Percentiles rank a stretch among this genome's conserved stretches.
phyloP scores from a whole-genome alignment of 2,888 invertebrate species.

The Spisula subtruncata region DNA sequence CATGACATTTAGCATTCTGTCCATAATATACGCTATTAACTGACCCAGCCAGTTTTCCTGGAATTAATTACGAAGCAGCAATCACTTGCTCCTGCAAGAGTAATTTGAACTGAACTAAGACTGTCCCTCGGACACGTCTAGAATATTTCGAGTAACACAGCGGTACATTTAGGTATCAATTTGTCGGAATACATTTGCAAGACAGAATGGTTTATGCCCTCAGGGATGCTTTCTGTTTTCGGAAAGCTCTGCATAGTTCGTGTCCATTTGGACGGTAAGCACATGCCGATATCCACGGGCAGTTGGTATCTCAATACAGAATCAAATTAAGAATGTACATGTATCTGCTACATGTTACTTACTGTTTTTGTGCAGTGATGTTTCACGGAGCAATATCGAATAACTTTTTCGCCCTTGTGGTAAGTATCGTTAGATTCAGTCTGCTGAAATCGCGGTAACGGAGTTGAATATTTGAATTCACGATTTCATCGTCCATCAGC shows the following conservation, averaged over 20 bases:
- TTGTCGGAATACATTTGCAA: too few species aligned
- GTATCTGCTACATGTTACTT: slow-evolving; percentile 30
- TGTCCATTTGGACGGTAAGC: not conserved
- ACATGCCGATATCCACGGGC: not conserved
- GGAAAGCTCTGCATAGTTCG: too few species aligned
- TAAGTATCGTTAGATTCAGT: too few species aligned
- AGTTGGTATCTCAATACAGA: not conserved
- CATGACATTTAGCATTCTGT: too few species aligned
- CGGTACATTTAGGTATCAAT: not conserved
- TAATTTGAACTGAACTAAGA: too few species aligned
- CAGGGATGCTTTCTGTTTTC: not conserved
- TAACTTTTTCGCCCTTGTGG: slow-evolving; percentile 82
- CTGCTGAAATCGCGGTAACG: too few species aligned
- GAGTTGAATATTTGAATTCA: too few species aligned
- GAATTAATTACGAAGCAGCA: too few species aligned
- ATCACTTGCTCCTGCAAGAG: too few species aligned
- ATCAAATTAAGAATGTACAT: not conserved
- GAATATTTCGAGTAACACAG: not conserved
- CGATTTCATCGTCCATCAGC: slow-evolving; percentile 44
- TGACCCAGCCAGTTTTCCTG: too few species aligned
- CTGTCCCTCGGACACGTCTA: not conserved
- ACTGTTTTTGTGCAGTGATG: slow-evolving; percentile 85
- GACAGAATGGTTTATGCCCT: not conserved
- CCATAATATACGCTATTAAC: too few species aligned
- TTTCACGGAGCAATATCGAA: slow-evolving; percentile 83